These are phyloP conservation scores for Tethya wilhelma DNA, from an alignment of 37 sponge, comb jelly and placozoan species.

Conservation along the genomic window DNA sequence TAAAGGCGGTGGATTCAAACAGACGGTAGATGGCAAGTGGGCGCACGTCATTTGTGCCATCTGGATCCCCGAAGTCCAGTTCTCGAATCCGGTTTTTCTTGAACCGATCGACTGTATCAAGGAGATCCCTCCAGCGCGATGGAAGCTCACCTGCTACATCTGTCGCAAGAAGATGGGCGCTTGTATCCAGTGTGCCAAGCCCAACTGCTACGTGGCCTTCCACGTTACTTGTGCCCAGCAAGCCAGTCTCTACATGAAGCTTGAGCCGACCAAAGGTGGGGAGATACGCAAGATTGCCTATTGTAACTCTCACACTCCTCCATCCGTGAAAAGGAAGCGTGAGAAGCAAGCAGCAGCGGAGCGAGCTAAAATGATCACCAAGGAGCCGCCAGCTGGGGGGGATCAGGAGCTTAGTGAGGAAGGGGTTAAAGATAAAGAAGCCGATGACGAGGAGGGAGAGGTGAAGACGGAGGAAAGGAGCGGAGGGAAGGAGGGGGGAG, in stretches of 20 bases:
- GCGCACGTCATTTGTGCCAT: conserved; percentile 98
- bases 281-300: conserved; percentile 90
- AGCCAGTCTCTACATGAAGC: conserved; percentile 91
- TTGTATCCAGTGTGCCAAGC: conserved; percentile 96
- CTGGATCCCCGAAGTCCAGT: conserved; percentile 99
- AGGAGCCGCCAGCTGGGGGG: conserved; percentile 15
- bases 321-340: conserved; percentile 52
- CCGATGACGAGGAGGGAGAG: conserved; percentile 14
- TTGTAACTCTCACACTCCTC: conserved; percentile 90
- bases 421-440: neutral
- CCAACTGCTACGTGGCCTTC: conserved; percentile 97
- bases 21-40: conserved; percentile 92
- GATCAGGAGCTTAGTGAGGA: neutral
- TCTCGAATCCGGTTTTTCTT: conserved; percentile 96
- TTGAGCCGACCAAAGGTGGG: conserved; percentile 66
- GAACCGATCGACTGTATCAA: conserved; percentile 97
- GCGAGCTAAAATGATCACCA: conserved; percentile 9
- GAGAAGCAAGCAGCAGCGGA: conserved; percentile 10
- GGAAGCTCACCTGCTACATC: conserved; percentile 96
- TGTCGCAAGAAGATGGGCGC: conserved; percentile 90
- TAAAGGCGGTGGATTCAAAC: conserved; percentile 98
- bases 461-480: neutral
- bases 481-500: neutral
- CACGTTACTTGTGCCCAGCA: conserved; percentile 99
- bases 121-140: conserved; percentile 94